Base-by-base conservation (phyloP, 2,888 invertebrate species). In the Alsophila aescularia region DNA sequence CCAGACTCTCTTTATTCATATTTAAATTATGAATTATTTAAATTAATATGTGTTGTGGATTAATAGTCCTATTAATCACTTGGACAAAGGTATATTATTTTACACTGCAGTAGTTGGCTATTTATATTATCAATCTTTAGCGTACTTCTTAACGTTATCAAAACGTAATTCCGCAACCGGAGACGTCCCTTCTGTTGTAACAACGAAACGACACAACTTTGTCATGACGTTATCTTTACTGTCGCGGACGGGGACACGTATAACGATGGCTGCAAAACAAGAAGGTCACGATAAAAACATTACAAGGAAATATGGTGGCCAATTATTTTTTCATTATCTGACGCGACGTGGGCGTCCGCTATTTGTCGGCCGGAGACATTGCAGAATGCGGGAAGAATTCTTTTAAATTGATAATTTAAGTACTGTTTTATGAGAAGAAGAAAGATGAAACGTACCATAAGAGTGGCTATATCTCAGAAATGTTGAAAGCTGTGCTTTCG, bases 261-360 rank as follows among this genome's bases (percentile, higher is more conserved):
- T 52, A 58, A 58, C 44, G 60, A 53, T 15, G 15, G 51, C 29
- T 52, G 48, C 42, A 24, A 48, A 61, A 58, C 50, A 56, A 54
- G 53, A 16, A 49, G 49, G 41, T 15, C 41, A 39, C 43, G 41
- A 53, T 62, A 56, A 62, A 58, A 64, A 64, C 49, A 57, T 48
- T 50, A 37, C 57, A 49, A 37, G 53, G 50, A 64, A 67, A 61
- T 63, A 64, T 45, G 47, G 58, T 48, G 32, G 39, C 48, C 58
- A 63, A 63, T 65, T 65, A 62, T 60, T 63, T 65, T 62, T 65
- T 65, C 63, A 58, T 63, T 63, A 64, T 63, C 36, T 47, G 40
- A 27, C 40, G 34, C 32, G 36, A 35, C 21, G 27, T 45, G 41
- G 21, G 42, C 40, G 42, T 41, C 35, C 29, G 55, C 59, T 43